Percentiles rank a stretch among this genome's conserved stretches.
These are phyloP conservation scores for Mixornis gularis DNA, from an alignment of 2,113 vertebrate genomes.

Conservation along the genomic window DNA sequence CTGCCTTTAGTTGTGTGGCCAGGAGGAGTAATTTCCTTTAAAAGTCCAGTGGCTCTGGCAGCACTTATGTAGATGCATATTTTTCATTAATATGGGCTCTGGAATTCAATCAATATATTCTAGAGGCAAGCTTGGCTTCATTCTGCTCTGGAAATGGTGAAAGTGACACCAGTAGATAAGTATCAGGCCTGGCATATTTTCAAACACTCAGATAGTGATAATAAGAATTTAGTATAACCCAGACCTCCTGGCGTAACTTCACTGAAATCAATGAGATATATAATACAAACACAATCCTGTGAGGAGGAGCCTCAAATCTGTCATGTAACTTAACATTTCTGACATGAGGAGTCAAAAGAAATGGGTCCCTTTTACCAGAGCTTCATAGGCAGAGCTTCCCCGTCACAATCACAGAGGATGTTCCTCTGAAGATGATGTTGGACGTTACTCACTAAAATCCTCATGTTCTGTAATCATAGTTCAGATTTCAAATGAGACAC, in stretches of 20 bases:
- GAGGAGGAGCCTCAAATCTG: neutral
- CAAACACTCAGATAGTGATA: neutral
- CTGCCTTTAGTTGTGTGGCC: neutral
- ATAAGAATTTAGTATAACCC: neutral
- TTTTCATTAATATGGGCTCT: neutral
- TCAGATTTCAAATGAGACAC: neutral
- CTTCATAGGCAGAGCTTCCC: neutral
- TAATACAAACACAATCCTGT: neutral
- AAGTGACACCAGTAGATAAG: neutral
- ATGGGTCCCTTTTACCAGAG: neutral
- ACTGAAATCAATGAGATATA: neutral
- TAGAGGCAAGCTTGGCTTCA: neutral
- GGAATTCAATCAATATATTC: neutral
- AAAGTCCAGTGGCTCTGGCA: neutral
- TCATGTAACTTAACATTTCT: neutral
- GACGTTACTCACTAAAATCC: neutral
- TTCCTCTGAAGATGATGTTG: neutral
- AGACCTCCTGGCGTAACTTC: neutral
- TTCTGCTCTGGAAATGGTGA: neutral
- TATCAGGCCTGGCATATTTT: constrained; percentile 16
- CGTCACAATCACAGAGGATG: neutral
- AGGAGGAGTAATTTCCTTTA: neutral
- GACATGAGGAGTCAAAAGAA: neutral
- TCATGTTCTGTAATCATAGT: fast-evolving
- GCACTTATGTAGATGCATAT: neutral